Percentiles rank a stretch among this genome's conserved stretches.
Evolutionary conservation across 2,888 invertebrate genomes (phyloP).

Genomic region (Philereme transversata): DNA sequence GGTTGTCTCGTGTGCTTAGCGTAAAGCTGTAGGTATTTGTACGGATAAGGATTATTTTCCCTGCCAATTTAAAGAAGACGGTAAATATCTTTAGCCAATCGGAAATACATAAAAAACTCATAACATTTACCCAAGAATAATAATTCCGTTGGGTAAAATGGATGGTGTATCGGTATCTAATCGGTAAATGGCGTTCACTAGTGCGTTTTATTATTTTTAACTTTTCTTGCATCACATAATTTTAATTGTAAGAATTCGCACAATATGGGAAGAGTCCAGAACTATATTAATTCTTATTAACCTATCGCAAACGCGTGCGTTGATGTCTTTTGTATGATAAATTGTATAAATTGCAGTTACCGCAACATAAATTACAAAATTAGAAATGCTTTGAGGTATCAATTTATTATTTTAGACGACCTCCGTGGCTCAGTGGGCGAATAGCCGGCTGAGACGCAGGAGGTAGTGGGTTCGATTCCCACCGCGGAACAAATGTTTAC

Average conservation of each 20-base stretch:
- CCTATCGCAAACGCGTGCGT: slow-evolving; percentile 21
- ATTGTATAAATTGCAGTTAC: not conserved
- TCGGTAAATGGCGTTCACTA: not conserved
- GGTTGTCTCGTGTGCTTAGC: slow-evolving; percentile 13
- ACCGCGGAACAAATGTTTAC: no score
- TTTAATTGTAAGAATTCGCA: no score
- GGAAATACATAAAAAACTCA: slow-evolving; percentile 17
- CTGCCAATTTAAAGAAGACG: slow-evolving; percentile 13
- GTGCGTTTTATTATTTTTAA: not conserved
- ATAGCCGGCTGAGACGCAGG: no score
- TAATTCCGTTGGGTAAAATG: slow-evolving; percentile 5
- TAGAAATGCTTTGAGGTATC: not conserved
- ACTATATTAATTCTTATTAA: slow-evolving; percentile 1
- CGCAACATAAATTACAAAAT: not conserved
- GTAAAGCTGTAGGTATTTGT: slow-evolving; percentile 3
- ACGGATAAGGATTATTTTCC: slow-evolving; percentile 17
- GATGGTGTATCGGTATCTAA: slow-evolving; percentile 1
- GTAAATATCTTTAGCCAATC: slow-evolving; percentile 17
- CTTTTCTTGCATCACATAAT: no score
- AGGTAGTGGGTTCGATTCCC: no score
- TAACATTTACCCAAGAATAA: slow-evolving; percentile 4
- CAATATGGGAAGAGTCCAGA: not conserved
- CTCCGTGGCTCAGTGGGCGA: no score
- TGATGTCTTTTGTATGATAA: slow-evolving; percentile 32
- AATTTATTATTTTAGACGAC: no score